Percentiles rank a stretch among this genome's conserved stretches.
Conservation (phyloP, 2,888 invertebrate species). For the Cylloceria caligata region DNA sequence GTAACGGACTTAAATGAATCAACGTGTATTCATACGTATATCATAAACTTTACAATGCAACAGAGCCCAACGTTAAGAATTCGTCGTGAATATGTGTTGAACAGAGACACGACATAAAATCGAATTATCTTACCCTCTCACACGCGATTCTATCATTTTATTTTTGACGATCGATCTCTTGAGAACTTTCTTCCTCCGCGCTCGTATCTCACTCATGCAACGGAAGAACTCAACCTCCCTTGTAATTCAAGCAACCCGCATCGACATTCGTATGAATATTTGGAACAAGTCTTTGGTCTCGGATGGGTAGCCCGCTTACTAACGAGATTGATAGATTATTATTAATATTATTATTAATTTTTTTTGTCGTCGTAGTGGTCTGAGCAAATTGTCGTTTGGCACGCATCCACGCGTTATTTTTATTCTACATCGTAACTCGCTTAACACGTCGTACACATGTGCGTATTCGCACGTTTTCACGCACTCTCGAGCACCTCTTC, state of each 20-base stretch:
- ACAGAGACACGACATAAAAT: conserved; percentile 64
- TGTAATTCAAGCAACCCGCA: conserved; percentile 17
- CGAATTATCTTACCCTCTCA: conserved; percentile 39
- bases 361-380: conserved; percentile 75
- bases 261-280: conserved; percentile 65
- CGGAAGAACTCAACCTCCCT: not conserved
- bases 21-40: conserved; percentile 77
- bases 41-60: conserved; percentile 82
- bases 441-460: conserved; percentile 8
- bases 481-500: conserved; percentile 44
- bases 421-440: conserved; percentile 48
- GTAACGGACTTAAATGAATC: conserved; percentile 81
- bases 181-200: no score
- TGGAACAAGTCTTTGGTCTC: conserved; percentile 83
- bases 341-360: conserved; percentile 34
- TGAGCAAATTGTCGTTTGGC: conserved; percentile 83
- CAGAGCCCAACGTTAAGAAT: conserved; percentile 77
- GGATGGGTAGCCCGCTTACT: conserved; percentile 79
- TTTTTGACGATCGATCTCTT: no score
- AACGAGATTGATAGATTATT: conserved; percentile 61
- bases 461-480: conserved; percentile 15
- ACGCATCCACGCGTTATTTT: conserved; percentile 76
- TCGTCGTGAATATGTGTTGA: conserved; percentile 52
- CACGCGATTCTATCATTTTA: conserved; percentile 7
- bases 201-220: no score